Conservation (phyloP, 2,888 invertebrate genomes). For the Monoplex corrugatus region DNA sequence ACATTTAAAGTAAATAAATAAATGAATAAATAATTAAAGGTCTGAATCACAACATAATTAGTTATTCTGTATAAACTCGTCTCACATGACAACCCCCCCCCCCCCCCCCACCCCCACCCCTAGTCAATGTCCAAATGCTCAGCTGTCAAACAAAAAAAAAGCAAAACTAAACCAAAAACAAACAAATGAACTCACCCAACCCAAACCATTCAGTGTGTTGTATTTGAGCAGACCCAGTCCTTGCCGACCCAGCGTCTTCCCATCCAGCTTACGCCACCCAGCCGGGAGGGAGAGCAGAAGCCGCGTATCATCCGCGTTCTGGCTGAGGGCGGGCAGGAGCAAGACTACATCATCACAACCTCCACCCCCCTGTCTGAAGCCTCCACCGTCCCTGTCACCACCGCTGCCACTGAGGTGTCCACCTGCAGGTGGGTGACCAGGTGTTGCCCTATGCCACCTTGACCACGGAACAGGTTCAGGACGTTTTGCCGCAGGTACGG, state of each 20-base stretch:
- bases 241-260: conserved; percentile 45
- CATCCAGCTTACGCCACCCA: conserved; percentile 44
- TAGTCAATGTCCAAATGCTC: no score
- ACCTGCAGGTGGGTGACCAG: conserved; percentile 6
- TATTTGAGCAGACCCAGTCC: conserved; percentile 48
- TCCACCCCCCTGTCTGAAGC: conserved; percentile 43
- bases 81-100: neutral
- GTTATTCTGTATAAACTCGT: no score
- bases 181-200: no score
- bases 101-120: neutral
- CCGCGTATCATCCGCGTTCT: conserved; percentile 55
- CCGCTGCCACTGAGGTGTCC: no score
- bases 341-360: conserved; percentile 51
- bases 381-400: conserved; percentile 52
- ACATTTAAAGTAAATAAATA: no score
- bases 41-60: no score
- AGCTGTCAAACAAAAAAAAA: no score
- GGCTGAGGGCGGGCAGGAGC: conserved; percentile 49
- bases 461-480: neutral
- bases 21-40: no score
- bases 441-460: conserved; percentile 27
- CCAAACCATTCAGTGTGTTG: no score
- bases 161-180: no score
- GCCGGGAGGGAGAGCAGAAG: conserved; percentile 53
- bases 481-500: conserved; percentile 23